Evolutionary conservation across 2,797 vertebrate genomes (phyloP), one percentile per base, ranked within the genome.

Genomic region (Characodon lateralis): DNA sequence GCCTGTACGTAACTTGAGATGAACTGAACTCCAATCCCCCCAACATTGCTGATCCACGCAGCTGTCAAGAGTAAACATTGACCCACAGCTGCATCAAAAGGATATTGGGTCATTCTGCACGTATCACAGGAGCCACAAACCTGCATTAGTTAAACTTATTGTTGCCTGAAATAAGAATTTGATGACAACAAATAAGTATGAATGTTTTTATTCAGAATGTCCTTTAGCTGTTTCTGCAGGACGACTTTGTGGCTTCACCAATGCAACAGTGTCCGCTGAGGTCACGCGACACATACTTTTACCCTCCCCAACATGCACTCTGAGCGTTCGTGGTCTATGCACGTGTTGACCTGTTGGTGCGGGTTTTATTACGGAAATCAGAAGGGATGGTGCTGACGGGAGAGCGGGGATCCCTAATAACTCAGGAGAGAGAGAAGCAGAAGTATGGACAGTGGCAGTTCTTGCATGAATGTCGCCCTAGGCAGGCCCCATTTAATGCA

Each of bases 1-100:
- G 81, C 73, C 70, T 39, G 70, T 76, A 55, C 86, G 95, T 93
- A 95, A 95, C 85, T 43, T 50, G 90, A 95, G 89, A 91, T 26
- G 20, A 70, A 24, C 77, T 85, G 46, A 78, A 71, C 81, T 74
- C 65, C 39, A 71, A 43, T 43, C 65, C 43, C 63, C 46, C 69
- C 83, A 87, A 87, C 85, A 74, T 7, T 55, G 73, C 78, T 77
- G 81, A 88, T 80, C 77, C 41, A 0, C 83, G 74, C 80, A 72
- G 61, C 80, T 84, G 78, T 74, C 26, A 56, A 76, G 70, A 80
- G 78, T 75, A 88, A 83, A 87, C 77, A 86, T 79, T 18, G 13
- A 80, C 84, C 59, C 31, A 1, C 5, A 18, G 65, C 56, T 72
- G 70, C 69, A 39, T 41, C 16, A 72, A 12, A 80, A 68, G 50